Conservation (phyloP, 2,797 vertebrate genomes). For the Takifugu rubripes region DNA sequence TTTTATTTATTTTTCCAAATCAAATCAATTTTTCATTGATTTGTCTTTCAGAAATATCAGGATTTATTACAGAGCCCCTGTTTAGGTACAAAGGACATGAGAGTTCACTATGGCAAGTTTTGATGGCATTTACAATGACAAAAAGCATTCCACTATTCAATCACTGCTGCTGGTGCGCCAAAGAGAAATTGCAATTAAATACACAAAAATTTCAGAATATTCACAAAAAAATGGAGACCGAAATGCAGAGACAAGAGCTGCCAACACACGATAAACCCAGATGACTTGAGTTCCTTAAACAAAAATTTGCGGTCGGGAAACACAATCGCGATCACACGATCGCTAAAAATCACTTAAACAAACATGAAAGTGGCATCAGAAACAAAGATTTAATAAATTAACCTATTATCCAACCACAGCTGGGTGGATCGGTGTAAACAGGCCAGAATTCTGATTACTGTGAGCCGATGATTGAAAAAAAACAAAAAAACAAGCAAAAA, state of each 20-base stretch:
- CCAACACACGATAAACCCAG: slow-evolving; percentile 15
- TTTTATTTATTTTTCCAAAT: neutral
- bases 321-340: neutral
- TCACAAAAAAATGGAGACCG: slow-evolving; percentile 14
- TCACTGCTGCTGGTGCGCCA: slow-evolving; percentile 11
- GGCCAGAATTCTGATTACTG: slow-evolving; percentile 1
- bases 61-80: neutral
- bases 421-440: slow-evolving; percentile 12
- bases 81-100: slow-evolving; percentile 1
- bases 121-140: neutral
- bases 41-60: slow-evolving; percentile 4
- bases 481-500: neutral
- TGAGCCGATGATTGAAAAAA: neutral
- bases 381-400: neutral
- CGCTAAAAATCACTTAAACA: neutral
- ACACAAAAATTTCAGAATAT: slow-evolving; percentile 11
- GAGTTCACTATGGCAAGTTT: slow-evolving; percentile 1
- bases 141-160: slow-evolving; percentile 1
- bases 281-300: slow-evolving; percentile 27
- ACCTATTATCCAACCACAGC: slow-evolving; percentile 2
- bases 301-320: neutral
- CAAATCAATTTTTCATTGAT: slow-evolving; percentile 4
- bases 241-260: slow-evolving; percentile 30
- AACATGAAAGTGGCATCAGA: neutral
- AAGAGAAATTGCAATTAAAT: slow-evolving; percentile 4